Evolutionary conservation across 2,113 vertebrate species (phyloP).

Genomic region (Anser brachyrhynchus): DNA sequence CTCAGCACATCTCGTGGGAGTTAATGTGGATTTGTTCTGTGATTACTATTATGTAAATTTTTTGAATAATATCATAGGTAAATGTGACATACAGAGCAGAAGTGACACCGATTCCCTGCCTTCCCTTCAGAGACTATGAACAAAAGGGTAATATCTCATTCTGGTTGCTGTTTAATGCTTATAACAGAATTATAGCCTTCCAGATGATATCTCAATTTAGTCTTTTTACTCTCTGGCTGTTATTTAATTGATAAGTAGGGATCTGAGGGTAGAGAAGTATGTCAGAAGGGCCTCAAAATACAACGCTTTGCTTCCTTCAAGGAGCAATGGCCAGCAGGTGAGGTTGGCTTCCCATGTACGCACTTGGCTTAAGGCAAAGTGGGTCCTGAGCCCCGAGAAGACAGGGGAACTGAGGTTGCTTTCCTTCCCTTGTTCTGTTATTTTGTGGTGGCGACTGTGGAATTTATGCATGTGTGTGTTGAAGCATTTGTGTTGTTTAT

Average conservation of each 20-base stretch:
- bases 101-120: not conserved
- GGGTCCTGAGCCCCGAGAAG: not conserved
- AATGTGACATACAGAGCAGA: not conserved
- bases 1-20: not conserved
- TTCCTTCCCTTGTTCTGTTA: not conserved
- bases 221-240: not conserved
- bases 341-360: rapidly evolving
- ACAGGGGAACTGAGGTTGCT: not conserved
- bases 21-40: not conserved
- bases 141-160: not conserved
- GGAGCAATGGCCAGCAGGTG: rapidly evolving
- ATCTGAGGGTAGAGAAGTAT: not conserved
- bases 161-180: not conserved
- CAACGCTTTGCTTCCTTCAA: not conserved
- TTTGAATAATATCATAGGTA: not conserved
- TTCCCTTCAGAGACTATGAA: not conserved
- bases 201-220: not conserved
- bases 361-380: not conserved
- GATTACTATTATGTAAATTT: rapidly evolving
- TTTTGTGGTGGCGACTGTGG: not conserved
- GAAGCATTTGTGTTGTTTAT: constrained; percentile 20
- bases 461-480: not conserved
- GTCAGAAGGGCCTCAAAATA: not conserved
- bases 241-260: not conserved
- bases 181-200: not conserved